A percentile compares a stretch with the other conserved stretches of the same genome.
phyloP scores from a whole-genome alignment of 2,113 vertebrate genomes.

The Cyprinodon variegatus region DNA sequence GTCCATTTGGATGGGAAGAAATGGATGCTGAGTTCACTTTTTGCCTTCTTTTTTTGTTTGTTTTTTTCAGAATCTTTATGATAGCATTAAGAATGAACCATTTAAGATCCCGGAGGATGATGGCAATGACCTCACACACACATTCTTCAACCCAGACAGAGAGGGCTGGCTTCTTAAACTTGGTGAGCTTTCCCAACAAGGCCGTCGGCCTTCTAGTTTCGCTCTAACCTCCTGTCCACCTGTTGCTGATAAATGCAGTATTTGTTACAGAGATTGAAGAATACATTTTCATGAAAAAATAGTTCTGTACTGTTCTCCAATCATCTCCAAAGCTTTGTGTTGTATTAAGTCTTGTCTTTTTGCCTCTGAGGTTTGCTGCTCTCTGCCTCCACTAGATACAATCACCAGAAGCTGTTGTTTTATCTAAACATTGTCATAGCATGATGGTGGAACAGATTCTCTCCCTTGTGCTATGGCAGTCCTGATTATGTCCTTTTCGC shows the following conservation, averaged over 20 bases:
- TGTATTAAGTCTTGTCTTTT: conserved; percentile 19
- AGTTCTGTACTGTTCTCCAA: conserved; percentile 12
- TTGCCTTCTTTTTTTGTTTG: background rate
- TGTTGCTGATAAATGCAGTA: background rate
- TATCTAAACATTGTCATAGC: conserved; percentile 28
- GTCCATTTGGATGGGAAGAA: background rate
- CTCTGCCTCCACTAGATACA: conserved; percentile 39
- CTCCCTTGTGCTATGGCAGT: conserved; percentile 43
- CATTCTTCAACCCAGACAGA: conserved; percentile 92
- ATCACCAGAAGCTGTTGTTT: conserved; percentile 24
- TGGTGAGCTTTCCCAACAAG: conserved; percentile 72
- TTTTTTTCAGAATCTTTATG: conserved; percentile 85
- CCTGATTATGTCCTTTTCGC: conserved; percentile 71
- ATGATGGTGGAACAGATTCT: conserved; percentile 36
- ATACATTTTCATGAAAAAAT: background rate
- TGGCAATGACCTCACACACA: conserved; percentile 92
- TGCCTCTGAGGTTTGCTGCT: conserved; percentile 40
- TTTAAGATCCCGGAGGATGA: conserved; percentile 96
- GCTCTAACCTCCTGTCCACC: background rate
- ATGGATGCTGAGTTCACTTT: background rate
- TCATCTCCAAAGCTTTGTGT: conserved; percentile 42
- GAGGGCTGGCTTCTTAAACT: conserved; percentile 94
- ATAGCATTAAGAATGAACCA: conserved; percentile 92
- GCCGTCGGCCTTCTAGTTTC: background rate
- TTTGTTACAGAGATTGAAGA: conserved; percentile 3